These are phyloP conservation scores for Antidorcas marsupialis DNA, from an alignment of 2,113 vertebrate genomes.

Conservation along the genomic window DNA sequence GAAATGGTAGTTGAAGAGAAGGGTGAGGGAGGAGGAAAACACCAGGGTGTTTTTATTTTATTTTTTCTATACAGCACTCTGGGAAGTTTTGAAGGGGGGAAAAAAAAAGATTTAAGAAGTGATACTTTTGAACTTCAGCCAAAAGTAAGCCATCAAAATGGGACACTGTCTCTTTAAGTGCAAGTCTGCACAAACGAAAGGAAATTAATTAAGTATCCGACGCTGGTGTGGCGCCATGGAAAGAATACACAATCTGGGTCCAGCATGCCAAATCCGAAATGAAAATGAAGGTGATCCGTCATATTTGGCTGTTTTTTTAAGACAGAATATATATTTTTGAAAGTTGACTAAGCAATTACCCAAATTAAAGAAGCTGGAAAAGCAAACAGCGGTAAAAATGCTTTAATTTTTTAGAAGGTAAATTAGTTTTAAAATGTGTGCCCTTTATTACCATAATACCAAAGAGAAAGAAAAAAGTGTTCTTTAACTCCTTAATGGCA, in stretches of 20 bases:
- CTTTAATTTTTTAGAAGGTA: constrained; percentile 63
- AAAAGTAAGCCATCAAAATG: constrained; percentile 79
- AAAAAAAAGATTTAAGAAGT: constrained; percentile 79
- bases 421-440: constrained; percentile 58
- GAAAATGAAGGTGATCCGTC: constrained; percentile 86
- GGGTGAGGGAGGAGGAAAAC: constrained; percentile 55
- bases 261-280: constrained; percentile 82
- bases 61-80: constrained; percentile 68
- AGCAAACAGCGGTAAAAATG: constrained; percentile 82
- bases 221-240: constrained; percentile 87
- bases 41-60: constrained; percentile 61
- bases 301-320: constrained; percentile 89
- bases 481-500: constrained; percentile 35
- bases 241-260: constrained; percentile 85
- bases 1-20: not conserved
- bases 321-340: constrained; percentile 86
- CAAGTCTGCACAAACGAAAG: constrained; percentile 86
- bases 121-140: constrained; percentile 78
- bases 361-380: constrained; percentile 92
- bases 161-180: constrained; percentile 83
- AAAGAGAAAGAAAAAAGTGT: constrained; percentile 28
- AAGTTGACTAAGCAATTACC: constrained; percentile 89
- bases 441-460: constrained; percentile 60
- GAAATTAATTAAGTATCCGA: constrained; percentile 93
- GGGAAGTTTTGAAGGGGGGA: constrained; percentile 55